Evolutionary conservation across 2,113 vertebrate genomes (phyloP).

Genomic region (Corapipo altera): DNA sequence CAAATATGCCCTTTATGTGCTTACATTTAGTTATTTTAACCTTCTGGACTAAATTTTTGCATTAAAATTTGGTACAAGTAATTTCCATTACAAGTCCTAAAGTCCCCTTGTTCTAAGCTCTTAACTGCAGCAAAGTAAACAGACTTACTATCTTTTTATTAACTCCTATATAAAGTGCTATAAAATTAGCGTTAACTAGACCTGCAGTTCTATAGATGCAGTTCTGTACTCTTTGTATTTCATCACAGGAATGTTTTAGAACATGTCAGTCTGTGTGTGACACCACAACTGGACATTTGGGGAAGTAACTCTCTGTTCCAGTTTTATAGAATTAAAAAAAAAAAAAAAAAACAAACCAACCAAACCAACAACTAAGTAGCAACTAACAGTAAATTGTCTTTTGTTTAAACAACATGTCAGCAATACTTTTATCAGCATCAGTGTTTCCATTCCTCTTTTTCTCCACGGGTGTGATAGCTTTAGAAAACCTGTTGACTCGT

Average conservation of each 20-base stretch:
- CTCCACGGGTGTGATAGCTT: background rate
- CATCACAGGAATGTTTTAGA: background rate
- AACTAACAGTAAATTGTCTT: background rate
- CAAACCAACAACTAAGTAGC: background rate
- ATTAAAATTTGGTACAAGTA: background rate
- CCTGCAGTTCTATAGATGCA: background rate
- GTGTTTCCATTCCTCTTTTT: background rate
- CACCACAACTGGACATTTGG: background rate
- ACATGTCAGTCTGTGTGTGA: background rate
- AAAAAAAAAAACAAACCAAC: background rate
- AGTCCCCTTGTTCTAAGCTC: background rate
- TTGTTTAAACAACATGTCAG: background rate
- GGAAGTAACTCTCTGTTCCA: background rate
- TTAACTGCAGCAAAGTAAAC: background rate
- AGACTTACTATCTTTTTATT: background rate
- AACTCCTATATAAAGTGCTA: background rate
- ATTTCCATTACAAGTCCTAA: background rate
- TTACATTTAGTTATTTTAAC: background rate
- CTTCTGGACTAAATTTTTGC: background rate
- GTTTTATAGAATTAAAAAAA: background rate
- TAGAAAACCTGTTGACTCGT: background rate
- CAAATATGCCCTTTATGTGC: background rate
- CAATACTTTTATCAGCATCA: background rate
- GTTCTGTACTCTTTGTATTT: background rate
- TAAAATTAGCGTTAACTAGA: background rate